A percentile compares a stretch with the other conserved stretches of the same genome.
Conservation (phyloP, 2,888 invertebrate species). For the Perizoma flavofasciatum region DNA sequence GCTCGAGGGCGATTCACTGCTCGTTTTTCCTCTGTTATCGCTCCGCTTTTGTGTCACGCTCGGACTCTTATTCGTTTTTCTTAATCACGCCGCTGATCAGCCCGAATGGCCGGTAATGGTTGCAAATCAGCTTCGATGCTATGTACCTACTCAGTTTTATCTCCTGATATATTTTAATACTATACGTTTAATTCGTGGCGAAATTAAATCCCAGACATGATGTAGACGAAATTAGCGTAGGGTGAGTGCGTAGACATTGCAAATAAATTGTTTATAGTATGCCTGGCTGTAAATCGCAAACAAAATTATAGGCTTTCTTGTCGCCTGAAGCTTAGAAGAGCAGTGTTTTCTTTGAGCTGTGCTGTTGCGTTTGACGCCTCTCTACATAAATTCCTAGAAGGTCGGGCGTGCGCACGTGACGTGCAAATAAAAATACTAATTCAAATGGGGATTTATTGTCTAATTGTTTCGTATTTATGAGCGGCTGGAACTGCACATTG, state of each 20-base stretch:
- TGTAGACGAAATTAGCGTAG: slow-evolving; percentile 25
- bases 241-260: slow-evolving; percentile 38
- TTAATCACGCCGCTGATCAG: slow-evolving; percentile 74
- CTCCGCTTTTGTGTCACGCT: slow-evolving; percentile 79
- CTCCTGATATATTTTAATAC: slow-evolving; percentile 29
- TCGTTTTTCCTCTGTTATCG: slow-evolving; percentile 79
- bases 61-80: slow-evolving; percentile 72
- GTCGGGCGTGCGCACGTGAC: slow-evolving; percentile 69
- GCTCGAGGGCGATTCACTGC: slow-evolving; percentile 73
- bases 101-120: slow-evolving; percentile 56
- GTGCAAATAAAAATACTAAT: slow-evolving; percentile 77
- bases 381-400: slow-evolving; percentile 68
- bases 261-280: slow-evolving; percentile 56
- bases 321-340: slow-evolving; percentile 64
- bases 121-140: slow-evolving; percentile 54
- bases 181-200: slow-evolving; percentile 24
- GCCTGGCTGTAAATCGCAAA: slow-evolving; percentile 63
- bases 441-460: slow-evolving; percentile 71
- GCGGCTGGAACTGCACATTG: slow-evolving; percentile 59
- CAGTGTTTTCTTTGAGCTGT: slow-evolving; percentile 71
- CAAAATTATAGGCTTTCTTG: slow-evolving; percentile 62
- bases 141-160: slow-evolving; percentile 32
- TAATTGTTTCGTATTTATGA: slow-evolving; percentile 77
- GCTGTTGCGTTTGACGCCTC: slow-evolving; percentile 73
- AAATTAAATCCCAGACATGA: slow-evolving; percentile 23